Evolutionary conservation across 2,888 invertebrate genomes (phyloP).

Genomic region (Serrognathus titanus): DNA sequence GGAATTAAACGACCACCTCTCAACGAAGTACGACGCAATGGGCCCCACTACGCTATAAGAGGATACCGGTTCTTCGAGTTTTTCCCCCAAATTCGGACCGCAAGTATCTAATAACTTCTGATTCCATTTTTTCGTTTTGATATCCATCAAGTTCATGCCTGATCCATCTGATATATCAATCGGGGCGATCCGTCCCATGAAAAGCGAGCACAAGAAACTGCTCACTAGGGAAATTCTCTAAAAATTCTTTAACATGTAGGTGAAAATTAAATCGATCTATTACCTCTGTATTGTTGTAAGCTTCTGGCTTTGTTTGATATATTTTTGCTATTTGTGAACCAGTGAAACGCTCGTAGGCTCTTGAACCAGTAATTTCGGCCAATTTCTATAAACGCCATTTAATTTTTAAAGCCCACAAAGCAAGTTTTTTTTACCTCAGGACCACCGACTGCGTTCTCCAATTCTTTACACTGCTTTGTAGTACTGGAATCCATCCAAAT

Average conservation of each 20-base stretch:
- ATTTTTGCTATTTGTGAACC: constrained; percentile 93
- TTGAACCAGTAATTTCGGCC: constrained; percentile 78
- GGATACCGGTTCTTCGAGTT: constrained; percentile 72
- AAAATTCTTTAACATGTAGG: constrained; percentile 32
- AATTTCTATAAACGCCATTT: constrained; percentile 57
- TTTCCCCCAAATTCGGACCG: constrained; percentile 68
- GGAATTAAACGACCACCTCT: constrained; percentile 78
- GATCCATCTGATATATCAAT: constrained; percentile 92
- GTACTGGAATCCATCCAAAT: constrained; percentile 97
- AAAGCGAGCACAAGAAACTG: constrained; percentile 85
- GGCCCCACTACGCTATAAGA: constrained; percentile 68
- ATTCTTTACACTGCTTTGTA: constrained; percentile 65
- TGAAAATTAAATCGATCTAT: constrained; percentile 12
- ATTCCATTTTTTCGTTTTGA: constrained; percentile 75
- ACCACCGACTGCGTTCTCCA: constrained; percentile 80
- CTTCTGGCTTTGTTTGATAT: constrained; percentile 63
- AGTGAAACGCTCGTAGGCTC: constrained; percentile 88
- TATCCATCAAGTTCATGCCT: constrained; percentile 93
- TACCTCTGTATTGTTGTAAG: constrained; percentile 74
- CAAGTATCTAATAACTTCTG: constrained; percentile 70
- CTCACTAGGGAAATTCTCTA: constrained; percentile 89
- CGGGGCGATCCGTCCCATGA: constrained; percentile 83
- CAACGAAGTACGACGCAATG: constrained; percentile 76
- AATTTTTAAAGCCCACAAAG: no score
- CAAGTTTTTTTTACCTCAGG: constrained; percentile 48